These are phyloP conservation scores for Iguana delicatissima DNA, from an alignment of 2,797 vertebrate species.

Conservation along the genomic window DNA sequence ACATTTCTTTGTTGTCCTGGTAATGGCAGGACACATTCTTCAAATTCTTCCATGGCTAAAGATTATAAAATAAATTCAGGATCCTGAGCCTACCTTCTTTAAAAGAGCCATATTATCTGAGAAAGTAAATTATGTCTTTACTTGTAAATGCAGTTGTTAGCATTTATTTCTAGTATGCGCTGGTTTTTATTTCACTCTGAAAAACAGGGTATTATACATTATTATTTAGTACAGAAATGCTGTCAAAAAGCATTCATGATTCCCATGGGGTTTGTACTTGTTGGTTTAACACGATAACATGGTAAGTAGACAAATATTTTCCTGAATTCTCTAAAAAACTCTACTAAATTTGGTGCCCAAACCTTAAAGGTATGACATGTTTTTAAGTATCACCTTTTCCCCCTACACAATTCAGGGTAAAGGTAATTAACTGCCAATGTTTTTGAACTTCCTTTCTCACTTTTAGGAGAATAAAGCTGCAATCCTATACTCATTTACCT, in stretches of 20 bases:
- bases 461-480: background rate
- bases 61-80: background rate
- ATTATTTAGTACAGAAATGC: background rate
- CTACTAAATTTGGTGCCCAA: background rate
- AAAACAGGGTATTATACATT: slow-evolving; percentile 2
- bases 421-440: slow-evolving; percentile 29
- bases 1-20: background rate
- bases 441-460: background rate
- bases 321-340: background rate
- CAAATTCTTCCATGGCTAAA: background rate
- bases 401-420: background rate
- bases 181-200: background rate
- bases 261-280: background rate
- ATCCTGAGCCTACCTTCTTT: background rate
- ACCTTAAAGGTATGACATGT: background rate
- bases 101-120: slow-evolving; percentile 16
- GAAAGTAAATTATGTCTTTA: background rate
- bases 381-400: background rate
- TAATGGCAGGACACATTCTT: background rate
- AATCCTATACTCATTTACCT: background rate
- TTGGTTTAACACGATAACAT: background rate
- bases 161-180: accelerated
- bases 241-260: background rate
- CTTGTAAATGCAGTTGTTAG: background rate
- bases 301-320: background rate